Base-by-base conservation (phyloP, 2,888 invertebrate genomes). In the Philopedon plagiatum region DNA sequence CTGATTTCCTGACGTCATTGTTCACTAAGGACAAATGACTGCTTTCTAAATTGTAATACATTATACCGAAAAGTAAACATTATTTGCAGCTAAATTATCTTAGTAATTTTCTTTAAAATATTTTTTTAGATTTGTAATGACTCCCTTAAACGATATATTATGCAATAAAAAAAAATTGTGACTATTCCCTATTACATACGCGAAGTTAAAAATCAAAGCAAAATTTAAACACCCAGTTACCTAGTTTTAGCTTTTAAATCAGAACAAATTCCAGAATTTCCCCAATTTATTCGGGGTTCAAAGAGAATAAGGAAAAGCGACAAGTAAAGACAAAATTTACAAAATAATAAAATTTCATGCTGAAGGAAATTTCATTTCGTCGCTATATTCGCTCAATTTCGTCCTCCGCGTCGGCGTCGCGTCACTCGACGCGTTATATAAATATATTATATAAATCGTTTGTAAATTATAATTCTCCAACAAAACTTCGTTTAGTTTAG, bases 391-490 rank as follows among this genome's bases (percentile, higher is more conserved):
- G 15, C 51, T 54, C 51, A 32, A 54, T 54, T 54, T 54, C 15
- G 15, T 32, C 18, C 51, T 54, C n/a, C n/a, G n/a, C n/a, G n/a
- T n/a, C n/a, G n/a, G n/a, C 29, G 51, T 54, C 51, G 51, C 29
- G 51, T 32, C 51, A 54, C 18, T 54, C 29, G 51, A 54, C 51
- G 51, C 51, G 11, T 29, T 29, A 32, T 54, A 29, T 54, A 54
- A 54, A 54, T 54, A 54, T 54, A 54, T 54, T 54, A 54, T 29
- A 54, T 29, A 54, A 54, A 29, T 54, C 51, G 51, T 54, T 54
- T 54, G 18, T 54, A 54, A 54, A 54, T 54, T 54, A 54, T 29
- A 29, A 29, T 54, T 15, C 29, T 29, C 15, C 29, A 18, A 29
- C 51, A 21, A n/a, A n/a, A 11, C n/a, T 9, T 11, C 5, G 46